Evolutionary conservation across 1,140 invertebrate genomes (phyloP), one percentile per base, ranked within the genome.

Genomic region (Caenorhabditis remanei): DNA sequence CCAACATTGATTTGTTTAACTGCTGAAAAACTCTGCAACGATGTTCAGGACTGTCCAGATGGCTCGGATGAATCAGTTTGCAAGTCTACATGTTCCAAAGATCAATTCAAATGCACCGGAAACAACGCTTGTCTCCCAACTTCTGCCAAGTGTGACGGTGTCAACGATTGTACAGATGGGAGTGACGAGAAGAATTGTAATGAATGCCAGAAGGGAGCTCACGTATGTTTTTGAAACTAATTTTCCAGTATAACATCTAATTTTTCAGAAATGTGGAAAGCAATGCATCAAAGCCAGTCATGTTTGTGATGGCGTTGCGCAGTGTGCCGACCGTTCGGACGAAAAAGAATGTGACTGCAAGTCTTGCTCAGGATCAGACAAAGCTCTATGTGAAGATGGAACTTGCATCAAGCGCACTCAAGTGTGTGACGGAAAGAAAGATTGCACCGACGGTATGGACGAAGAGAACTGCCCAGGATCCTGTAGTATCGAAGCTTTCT

Each of bases 251-350:
- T 43, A 7, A 19, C 1, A 3, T 0, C 1, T n/a, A 19, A 24
- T 19, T 32, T 48, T 87, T 83, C 79, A 87, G 87, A 84, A 87
- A 63, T 88, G 87, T 41, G 71, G 46, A 43, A 53, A 55, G 24
- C 43, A 88, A 55, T 89, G 88, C 83, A 79, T 89, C 24, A 53
- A 55, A 14, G 84, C 79, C 58, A 55, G 71, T 21, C 50, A 89
- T n/a, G 84, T 88, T 19, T 87, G 88, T 48, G 88, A 89, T 24
- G 87, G 88, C 5, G 53, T 83, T 24, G 58, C 79, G 4, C 41
- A 89, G 14, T 89, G 88, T 50, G 58, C 46, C 56, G 88, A 89
- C 75, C 83, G 85, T 41, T 83, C 65, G 7, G 88, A 89, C 58
- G 88, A 89, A 43, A 21, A 46, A 55, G 63, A 88, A 21, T 85